phyloP scores from a whole-genome alignment of 2,888 invertebrate genomes.

The Stenchaetothrips biformis region DNA sequence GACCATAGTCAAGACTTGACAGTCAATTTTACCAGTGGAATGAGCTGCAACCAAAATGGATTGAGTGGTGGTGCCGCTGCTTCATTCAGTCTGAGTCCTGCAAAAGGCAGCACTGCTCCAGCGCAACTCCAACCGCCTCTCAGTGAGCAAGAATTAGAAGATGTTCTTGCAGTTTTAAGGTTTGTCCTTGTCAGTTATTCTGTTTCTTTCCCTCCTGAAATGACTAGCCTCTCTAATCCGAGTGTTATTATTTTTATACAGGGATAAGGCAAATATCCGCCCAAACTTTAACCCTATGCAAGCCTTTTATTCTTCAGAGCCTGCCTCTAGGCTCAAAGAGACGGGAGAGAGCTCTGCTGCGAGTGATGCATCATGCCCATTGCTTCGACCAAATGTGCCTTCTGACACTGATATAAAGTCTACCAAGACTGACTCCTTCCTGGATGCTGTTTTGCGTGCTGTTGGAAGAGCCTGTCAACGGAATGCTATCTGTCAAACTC shows the following conservation, averaged over 20 bases:
- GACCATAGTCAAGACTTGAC: neutral
- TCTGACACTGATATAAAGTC: neutral
- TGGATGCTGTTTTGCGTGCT: neutral
- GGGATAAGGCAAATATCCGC: neutral
- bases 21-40: neutral
- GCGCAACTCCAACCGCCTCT: constrained; percentile 13
- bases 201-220: neutral
- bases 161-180: constrained; percentile 37
- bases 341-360: neutral
- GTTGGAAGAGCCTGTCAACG: neutral
- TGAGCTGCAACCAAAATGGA: neutral
- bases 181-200: neutral
- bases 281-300: neutral
- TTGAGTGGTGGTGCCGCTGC: neutral
- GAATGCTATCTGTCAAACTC: constrained; percentile 3
- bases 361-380: neutral
- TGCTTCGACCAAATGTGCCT: neutral
- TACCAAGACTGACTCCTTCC: neutral
- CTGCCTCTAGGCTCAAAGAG: neutral
- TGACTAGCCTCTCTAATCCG: too few relatives aligned
- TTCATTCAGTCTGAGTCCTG: neutral
- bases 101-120: neutral
- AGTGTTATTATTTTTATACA: neutral
- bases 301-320: neutral
- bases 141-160: constrained; percentile 35